Base-by-base conservation (phyloP, 1,140 invertebrate genomes). In the Heliothis virescens region DNA sequence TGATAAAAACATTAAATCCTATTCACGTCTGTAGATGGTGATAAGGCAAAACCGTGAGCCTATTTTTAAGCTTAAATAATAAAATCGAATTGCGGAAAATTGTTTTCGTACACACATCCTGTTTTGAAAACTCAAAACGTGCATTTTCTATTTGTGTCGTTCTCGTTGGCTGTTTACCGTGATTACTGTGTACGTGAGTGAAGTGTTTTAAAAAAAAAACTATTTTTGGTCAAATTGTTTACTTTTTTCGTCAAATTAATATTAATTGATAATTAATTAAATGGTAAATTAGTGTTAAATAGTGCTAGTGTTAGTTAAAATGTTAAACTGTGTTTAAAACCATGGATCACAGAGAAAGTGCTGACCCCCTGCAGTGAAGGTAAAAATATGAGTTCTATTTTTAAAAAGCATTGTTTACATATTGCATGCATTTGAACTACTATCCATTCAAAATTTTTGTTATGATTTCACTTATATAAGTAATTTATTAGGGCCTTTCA, bases 341-440 rank as follows among this genome's bases (percentile, higher is more conserved):
- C 5, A 79, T 89, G 86, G 88, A 89, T 89, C 82, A 80, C 55
- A 50, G 79, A 80, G 79, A 80, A 80, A 82, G 81, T 62, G 53
- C 69, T 55, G 82, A 86, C 87, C 87, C 84, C 85, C 89, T 82
- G 75, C 89, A 77, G 82, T 85, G 86, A 87, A 90, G 89, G 89
- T 88, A 85, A 77, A 41, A 77, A 65, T 65, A 78, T 16, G 29
- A 47, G 1, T 21, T 77, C 60, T 67, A 78, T 63, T 62, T 62
- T 50, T 50, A 63, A n/a, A 26, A 41, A 52, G 55, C 55, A 1
- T 59, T 59, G 55, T 59, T 59, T 59, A 59, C 55, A 21, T 59
- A 59, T 2, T 59, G n/a, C 7, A 18, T 16, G 18, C 9, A 11
- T 21, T 9, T 59, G 16, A 9, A 21, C 2, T 11, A 26, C 21